Evolutionary conservation across 1,140 invertebrate genomes (phyloP).

Genomic region (Apis dorsata): DNA sequence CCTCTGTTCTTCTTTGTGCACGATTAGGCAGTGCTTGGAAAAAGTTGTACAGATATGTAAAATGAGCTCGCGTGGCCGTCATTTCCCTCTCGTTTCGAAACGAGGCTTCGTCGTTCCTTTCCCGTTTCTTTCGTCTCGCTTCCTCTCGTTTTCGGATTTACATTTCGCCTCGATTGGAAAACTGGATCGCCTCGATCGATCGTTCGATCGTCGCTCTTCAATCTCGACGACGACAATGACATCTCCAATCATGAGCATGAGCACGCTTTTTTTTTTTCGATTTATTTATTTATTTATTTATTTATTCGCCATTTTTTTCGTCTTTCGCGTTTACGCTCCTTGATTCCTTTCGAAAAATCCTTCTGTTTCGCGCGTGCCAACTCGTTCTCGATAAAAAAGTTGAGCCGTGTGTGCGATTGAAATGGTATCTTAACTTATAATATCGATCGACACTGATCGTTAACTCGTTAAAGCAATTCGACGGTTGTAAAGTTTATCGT

Average conservation of each 20-base stretch:
- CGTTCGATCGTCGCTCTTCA: not conserved
- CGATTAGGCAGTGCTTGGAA: constrained; percentile 67
- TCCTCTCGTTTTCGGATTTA: not conserved
- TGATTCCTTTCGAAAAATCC: too few species aligned
- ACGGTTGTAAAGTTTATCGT: not conserved
- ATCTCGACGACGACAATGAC: not conserved
- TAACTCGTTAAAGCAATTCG: not conserved
- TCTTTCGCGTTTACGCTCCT: not conserved
- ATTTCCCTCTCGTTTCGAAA: not conserved
- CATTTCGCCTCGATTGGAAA: not conserved
- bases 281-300: not conserved
- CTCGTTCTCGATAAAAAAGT: constrained; percentile 35
- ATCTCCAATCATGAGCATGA: constrained; percentile 33
- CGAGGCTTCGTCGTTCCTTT: not conserved
- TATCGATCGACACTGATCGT: constrained; percentile 19
- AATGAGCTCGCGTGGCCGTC: constrained; percentile 31
- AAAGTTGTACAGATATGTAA: constrained; percentile 63
- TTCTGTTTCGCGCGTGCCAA: not conserved
- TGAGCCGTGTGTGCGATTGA: constrained; percentile 16
- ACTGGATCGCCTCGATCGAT: too few species aligned
- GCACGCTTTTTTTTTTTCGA: constrained; percentile 19
- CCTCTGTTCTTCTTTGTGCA: constrained; percentile 29
- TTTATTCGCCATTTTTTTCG: not conserved
- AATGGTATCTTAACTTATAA: constrained; percentile 37
- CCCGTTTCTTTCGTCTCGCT: too few species aligned